A percentile compares a stretch with the other conserved stretches of the same genome.
Evolutionary conservation across 2,113 vertebrate species (phyloP).

Genomic region (Garra rufa): DNA sequence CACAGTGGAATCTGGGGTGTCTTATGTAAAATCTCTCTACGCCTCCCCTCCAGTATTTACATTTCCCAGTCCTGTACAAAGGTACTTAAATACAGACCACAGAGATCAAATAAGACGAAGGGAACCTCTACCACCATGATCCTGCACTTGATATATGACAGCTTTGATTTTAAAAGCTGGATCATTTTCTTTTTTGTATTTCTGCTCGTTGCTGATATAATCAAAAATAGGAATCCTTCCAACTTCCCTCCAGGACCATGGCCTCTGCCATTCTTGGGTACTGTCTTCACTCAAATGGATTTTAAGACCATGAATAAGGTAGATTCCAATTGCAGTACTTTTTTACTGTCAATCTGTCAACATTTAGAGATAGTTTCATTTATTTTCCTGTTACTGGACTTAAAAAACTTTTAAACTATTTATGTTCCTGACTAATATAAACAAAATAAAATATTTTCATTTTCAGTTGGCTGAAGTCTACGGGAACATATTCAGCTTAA

Average conservation of each 20-base stretch:
- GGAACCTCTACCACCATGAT: constrained; percentile 60
- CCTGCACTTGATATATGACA: constrained; percentile 65
- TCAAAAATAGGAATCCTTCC: constrained; percentile 69
- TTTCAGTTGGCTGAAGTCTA: no score
- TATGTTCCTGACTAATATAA: not conserved
- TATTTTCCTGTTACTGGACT: no score
- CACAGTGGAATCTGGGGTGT: not conserved
- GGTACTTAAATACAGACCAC: not conserved
- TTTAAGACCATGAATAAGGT: constrained; percentile 69
- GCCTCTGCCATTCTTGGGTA: constrained; percentile 75
- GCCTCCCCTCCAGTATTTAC: not conserved
- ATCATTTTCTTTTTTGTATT: constrained; percentile 69
- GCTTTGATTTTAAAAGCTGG: constrained; percentile 64
- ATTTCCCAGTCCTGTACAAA: not conserved
- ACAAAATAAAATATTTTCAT: no score
- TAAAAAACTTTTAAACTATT: not conserved
- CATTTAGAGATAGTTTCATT: not conserved
- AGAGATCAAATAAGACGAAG: not conserved
- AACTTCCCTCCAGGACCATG: constrained; percentile 78
- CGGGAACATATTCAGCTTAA: no score
- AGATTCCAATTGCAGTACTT: not conserved
- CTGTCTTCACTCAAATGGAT: constrained; percentile 55
- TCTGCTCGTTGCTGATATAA: constrained; percentile 70
- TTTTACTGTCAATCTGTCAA: not conserved
- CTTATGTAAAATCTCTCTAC: not conserved